phyloP scores from a whole-genome alignment of 2,113 vertebrate genomes.

The Amblyornis subalaris region DNA sequence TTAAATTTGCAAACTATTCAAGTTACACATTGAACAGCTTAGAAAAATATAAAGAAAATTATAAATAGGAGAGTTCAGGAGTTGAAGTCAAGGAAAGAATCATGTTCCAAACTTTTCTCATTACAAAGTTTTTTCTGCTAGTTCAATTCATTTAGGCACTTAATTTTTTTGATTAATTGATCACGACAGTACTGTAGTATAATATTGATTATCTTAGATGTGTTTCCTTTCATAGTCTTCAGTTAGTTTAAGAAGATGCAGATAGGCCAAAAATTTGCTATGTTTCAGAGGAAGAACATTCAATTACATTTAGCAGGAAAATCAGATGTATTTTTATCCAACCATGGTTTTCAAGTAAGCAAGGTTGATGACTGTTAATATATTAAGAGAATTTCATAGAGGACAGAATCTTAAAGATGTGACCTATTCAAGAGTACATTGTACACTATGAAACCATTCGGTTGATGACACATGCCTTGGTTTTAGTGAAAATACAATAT shows the following conservation, averaged over 20 bases:
- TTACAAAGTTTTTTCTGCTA: background rate
- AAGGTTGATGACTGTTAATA: background rate
- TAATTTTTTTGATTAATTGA: background rate
- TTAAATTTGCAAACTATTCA: background rate
- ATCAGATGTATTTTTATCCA: background rate
- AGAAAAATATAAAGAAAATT: constrained; percentile 1
- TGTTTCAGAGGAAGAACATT: background rate
- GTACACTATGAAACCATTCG: background rate
- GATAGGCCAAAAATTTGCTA: background rate
- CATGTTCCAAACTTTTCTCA: background rate
- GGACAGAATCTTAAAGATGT: background rate
- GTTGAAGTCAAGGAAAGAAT: background rate
- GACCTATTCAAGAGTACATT: background rate
- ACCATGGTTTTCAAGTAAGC: background rate
- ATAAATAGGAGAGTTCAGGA: background rate
- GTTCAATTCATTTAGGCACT: background rate
- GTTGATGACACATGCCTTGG: rapidly evolving
- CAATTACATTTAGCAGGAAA: background rate
- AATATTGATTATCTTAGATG: background rate
- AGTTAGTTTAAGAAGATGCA: background rate
- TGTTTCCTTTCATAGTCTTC: background rate
- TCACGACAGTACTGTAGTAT: background rate
- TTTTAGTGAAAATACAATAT: background rate
- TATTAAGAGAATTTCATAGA: background rate
- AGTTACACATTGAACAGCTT: background rate